These are phyloP conservation scores for Heliothis subflexa DNA, from an alignment of 1,140 invertebrate genomes.

Conservation along the genomic window DNA sequence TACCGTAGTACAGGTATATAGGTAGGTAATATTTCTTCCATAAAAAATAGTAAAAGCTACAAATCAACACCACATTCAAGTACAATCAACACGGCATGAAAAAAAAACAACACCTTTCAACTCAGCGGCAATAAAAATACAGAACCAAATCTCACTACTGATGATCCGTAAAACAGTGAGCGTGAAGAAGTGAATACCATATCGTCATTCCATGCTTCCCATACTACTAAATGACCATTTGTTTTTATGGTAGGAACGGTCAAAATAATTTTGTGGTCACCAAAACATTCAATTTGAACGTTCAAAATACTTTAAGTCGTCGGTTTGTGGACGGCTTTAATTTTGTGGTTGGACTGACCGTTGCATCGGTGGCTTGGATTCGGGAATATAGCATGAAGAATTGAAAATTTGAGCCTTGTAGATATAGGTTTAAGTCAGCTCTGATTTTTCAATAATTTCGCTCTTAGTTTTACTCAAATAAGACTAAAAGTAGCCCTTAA, in stretches of 20 bases:
- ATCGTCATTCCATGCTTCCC: constrained; percentile 60
- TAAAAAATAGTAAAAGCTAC: not conserved
- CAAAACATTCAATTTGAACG: constrained; percentile 45
- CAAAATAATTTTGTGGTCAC: constrained; percentile 48
- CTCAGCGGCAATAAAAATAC: constrained; percentile 11
- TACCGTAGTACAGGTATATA: too few relatives aligned
- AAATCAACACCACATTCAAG: not conserved
- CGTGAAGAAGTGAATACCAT: constrained; percentile 65
- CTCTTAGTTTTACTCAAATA: too few relatives aligned
- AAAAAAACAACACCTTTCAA: constrained; percentile 4
- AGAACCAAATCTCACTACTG: constrained; percentile 23
- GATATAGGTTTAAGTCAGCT: not conserved
- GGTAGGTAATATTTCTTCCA: too few relatives aligned
- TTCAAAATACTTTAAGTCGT: constrained; percentile 25
- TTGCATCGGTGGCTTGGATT: not conserved
- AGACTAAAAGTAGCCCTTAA: too few relatives aligned
- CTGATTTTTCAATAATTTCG: too few relatives aligned
- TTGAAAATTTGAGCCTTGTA: not conserved
- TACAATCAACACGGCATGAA: too few relatives aligned
- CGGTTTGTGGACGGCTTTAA: constrained; percentile 17
- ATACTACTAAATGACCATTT: constrained; percentile 54
- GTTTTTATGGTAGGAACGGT: constrained; percentile 43
- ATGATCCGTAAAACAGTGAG: constrained; percentile 57
- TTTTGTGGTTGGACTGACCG: constrained; percentile 9
- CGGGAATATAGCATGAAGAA: not conserved